Conservation (phyloP, 2,888 invertebrate genomes). For the Lepidochitona cinerea region DNA sequence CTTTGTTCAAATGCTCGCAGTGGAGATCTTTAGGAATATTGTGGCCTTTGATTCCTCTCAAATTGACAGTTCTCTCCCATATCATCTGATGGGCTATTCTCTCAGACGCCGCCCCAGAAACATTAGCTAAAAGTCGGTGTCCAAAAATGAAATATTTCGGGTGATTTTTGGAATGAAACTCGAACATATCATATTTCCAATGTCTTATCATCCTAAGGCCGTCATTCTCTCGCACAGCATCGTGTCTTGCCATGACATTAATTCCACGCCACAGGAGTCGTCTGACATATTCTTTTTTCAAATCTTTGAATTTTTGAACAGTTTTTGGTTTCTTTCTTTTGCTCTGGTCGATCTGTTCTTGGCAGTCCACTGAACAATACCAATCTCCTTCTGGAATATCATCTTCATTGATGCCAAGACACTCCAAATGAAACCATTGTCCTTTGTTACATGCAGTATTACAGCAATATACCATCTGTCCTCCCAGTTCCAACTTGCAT, state of each 20-base stretch:
- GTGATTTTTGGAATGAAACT: neutral
- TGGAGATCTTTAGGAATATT: neutral
- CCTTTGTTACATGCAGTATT: neutral
- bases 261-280: neutral
- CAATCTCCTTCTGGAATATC: neutral
- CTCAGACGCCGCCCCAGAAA: neutral
- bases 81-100: neutral
- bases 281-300: neutral
- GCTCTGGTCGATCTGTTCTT: neutral
- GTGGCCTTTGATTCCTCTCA: neutral
- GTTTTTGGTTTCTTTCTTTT: neutral
- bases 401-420: neutral
- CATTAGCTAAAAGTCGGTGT: neutral
- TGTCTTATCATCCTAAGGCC: neutral
- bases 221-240: neutral
- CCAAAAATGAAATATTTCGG: neutral
- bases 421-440: neutral
- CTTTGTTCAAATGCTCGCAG: neutral
- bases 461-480: neutral
- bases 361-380: neutral
- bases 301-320: neutral
- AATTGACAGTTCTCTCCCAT: neutral
- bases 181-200: neutral
- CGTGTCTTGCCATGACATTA: neutral
- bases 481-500: neutral